Evolutionary conservation across 53 echinoderm and acorn worm genomes (phyloP), one percentile per base, ranked within the genome.

Genomic region (Luidia sarsii): DNA sequence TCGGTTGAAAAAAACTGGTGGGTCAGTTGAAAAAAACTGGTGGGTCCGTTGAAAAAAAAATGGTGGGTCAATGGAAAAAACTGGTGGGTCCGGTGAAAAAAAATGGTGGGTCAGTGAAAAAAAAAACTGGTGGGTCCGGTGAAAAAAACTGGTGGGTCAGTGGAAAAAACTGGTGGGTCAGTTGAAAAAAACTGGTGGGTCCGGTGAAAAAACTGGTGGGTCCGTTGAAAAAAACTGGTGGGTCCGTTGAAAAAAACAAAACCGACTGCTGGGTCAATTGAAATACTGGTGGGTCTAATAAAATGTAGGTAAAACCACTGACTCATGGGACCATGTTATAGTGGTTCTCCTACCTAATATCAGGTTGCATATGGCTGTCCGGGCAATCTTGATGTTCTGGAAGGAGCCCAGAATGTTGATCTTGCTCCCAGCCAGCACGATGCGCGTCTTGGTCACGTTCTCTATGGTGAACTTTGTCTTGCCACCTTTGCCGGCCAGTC

Each of bases 401-500:
- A 92, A 97, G 34, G 97, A 97, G 7, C 97, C 97, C 21, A 97
- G 67, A 59, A 93, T 89, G 70, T 93, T 83, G 48, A 97, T 94
- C 51, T 91, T 97, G 33, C 83, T 62, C 24, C 87, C 90, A 1
- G 97, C 97, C 50, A 97, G 73, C 53, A 93, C 90, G 45, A 97
- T 93, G 37, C 97, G 83, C 3, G 97, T 97, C 80, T 97, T 97
- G 51, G 93, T 97, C 31, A 93, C 93, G 48, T 97, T 97, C 66
- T 97, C 97, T 38, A 97, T 97, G 50, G 97, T 97, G 72, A 91
- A 91, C 71, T 97, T 97, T 43, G 97, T 97, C 74, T 97, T 97
- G 34, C 97, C 97, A 35, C 93, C 96, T 55, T 93, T 89, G 45
- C 97, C 97, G 20, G 93, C 93, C 65, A 93, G 88, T 35, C 93